Conservation (phyloP, 2,113 vertebrate genomes). For the human region GRCh38 chrX:112364001-112364500, state of each 20-base stretch:
- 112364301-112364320: neutral
- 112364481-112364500: neutral
- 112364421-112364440: neutral
- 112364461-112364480: neutral
- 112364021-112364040: neutral
- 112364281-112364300: neutral
- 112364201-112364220: neutral
- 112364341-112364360: neutral
- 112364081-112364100: slow-evolving; percentile 4
- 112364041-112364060: neutral
- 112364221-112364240: neutral
- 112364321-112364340: slow-evolving; percentile 18
- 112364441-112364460: neutral
- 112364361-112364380: neutral
- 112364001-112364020: neutral
- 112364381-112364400: neutral
- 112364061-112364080: neutral
- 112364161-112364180: neutral
- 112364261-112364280: neutral
- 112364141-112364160: slow-evolving; percentile 35
- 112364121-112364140: neutral
- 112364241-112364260: neutral
- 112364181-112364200: neutral
- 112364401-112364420: neutral
- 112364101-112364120: neutral